A percentile compares a stretch with the other conserved stretches of the same genome.
Evolutionary conservation across 1,140 invertebrate genomes (phyloP).

Genomic region (Vanessa tameamea): DNA sequence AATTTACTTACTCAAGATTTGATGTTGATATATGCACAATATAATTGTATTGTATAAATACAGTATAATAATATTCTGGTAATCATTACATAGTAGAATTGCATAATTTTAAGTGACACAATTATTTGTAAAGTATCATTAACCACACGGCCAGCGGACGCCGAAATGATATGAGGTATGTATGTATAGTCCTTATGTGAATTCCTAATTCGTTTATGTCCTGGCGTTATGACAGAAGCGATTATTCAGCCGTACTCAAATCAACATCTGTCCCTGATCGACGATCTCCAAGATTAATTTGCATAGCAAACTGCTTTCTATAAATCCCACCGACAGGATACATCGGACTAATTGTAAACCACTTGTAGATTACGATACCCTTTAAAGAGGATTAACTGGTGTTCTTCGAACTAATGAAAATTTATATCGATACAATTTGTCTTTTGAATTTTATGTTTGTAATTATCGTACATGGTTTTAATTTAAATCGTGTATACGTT

Average conservation of each 20-base stretch:
- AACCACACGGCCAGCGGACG: no score
- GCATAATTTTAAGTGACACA: no score
- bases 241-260: conserved; percentile 63
- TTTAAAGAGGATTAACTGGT: conserved; percentile 37
- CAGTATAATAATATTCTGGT: no score
- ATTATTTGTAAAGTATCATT: no score
- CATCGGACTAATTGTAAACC: conserved; percentile 54
- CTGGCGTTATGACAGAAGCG: conserved; percentile 42
- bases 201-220: conserved; percentile 9
- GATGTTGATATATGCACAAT: no score
- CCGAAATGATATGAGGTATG: neutral
- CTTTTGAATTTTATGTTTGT: conserved; percentile 7
- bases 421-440: conserved; percentile 21
- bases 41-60: no score
- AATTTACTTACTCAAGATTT: no score
- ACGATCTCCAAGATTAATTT: conserved; percentile 61
- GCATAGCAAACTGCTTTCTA: conserved; percentile 63
- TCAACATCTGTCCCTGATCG: conserved; percentile 64
- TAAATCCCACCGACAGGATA: conserved; percentile 55
- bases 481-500: neutral
- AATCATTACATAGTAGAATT: no score
- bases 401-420: conserved; percentile 28
- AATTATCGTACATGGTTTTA: neutral
- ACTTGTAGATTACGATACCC: conserved; percentile 41
- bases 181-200: neutral